Evolutionary conservation across 92 coral and sea anemone species (phyloP).

Genomic region (Siderastrea radians): DNA sequence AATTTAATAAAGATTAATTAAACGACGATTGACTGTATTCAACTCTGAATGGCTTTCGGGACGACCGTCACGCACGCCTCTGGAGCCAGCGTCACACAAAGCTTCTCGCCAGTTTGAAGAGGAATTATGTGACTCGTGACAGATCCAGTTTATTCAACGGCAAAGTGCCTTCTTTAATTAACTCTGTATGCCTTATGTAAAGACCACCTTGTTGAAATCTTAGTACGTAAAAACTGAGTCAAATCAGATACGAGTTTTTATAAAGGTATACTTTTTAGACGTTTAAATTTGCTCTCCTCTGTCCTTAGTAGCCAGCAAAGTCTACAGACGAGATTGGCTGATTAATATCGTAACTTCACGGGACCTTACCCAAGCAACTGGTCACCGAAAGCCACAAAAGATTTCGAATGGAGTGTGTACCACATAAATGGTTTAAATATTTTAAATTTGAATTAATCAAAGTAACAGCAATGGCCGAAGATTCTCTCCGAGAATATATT

Average conservation of each 20-base stretch:
- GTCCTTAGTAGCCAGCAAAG: too few species aligned
- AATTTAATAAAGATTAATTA: background rate
- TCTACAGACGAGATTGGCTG: background rate
- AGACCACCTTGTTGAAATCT: too few species aligned
- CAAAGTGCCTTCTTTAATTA: too few species aligned
- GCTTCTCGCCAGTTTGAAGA: background rate
- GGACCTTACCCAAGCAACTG: background rate
- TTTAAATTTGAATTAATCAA: background rate
- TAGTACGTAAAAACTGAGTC: too few species aligned
- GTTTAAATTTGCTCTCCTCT: too few species aligned
- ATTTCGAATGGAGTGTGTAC: background rate
- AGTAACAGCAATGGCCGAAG: background rate
- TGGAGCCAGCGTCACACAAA: background rate
- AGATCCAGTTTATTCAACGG: background rate
- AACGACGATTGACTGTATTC: conserved; percentile 1
- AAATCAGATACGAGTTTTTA: too few species aligned
- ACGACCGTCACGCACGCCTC: conserved; percentile 2
- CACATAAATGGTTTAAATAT: conserved; percentile 15
- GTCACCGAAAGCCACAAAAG: conserved; percentile 7
- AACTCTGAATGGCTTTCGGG: background rate
- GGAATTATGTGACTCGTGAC: background rate
- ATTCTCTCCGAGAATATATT: too few species aligned
- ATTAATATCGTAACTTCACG: background rate
- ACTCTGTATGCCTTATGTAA: too few species aligned
- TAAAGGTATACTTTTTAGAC: too few species aligned